A percentile compares a stretch with the other conserved stretches of the same genome.
phyloP scores from a whole-genome alignment of 2,797 vertebrate species.

The Anguilla megastoma region DNA sequence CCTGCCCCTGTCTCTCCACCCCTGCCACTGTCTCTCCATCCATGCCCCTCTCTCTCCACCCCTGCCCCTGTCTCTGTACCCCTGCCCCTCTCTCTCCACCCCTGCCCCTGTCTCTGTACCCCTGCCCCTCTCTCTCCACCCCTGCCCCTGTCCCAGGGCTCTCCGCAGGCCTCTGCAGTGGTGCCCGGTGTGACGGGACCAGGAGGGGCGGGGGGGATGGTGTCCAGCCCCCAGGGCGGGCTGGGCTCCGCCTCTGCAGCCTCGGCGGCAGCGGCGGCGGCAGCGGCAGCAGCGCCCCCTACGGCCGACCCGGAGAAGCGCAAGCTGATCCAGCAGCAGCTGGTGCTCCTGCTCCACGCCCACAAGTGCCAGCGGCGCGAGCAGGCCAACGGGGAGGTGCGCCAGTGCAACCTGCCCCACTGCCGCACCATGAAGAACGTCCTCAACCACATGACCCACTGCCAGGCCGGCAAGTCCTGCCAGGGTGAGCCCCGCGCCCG shows the following conservation, averaged over 20 bases:
- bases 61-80: too few species aligned
- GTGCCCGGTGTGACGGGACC: constrained; percentile 55
- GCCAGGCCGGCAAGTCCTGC: constrained; percentile 95
- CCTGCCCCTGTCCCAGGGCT: constrained; percentile 59
- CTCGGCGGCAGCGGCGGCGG: constrained; percentile 63
- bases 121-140: background rate
- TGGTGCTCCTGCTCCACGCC: constrained; percentile 83
- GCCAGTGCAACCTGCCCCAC: constrained; percentile 89
- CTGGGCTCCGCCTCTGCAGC: constrained; percentile 72
- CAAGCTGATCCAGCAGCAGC: constrained; percentile 86
- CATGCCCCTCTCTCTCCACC: too few species aligned
- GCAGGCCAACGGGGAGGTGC: constrained; percentile 83
- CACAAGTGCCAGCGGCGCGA: constrained; percentile 88
- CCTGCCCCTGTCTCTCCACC: too few species aligned
- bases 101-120: too few species aligned
- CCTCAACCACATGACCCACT: constrained; percentile 98
- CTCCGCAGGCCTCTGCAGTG: constrained; percentile 77
- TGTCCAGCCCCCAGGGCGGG: constrained; percentile 62
- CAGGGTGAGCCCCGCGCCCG: constrained; percentile 78
- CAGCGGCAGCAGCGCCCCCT: constrained; percentile 81
- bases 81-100: background rate
- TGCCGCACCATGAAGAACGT: constrained; percentile 99
- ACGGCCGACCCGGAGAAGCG: constrained; percentile 86
- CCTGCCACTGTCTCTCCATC: too few species aligned
- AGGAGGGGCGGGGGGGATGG: constrained; percentile 44